Percentiles rank a stretch among this genome's conserved stretches.
Conservation (phyloP, 2,797 vertebrate species). For the Phataginus tetradactyla region DNA sequence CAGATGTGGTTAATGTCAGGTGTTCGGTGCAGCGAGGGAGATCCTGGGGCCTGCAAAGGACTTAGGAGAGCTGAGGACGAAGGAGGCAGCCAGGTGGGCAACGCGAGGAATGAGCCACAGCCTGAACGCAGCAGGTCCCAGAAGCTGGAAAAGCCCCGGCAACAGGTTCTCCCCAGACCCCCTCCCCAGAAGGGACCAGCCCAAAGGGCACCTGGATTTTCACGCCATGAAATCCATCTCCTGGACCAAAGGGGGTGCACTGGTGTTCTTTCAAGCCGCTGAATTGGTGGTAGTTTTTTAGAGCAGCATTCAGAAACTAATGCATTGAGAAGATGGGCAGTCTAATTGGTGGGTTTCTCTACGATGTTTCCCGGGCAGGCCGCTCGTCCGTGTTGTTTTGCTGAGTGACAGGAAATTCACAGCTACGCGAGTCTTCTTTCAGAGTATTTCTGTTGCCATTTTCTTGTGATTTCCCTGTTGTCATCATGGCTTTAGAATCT, state of each 20-base stretch:
- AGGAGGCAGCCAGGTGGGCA: not conserved
- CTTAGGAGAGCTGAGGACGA: not conserved
- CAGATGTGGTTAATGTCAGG: not conserved
- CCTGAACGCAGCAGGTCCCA: not conserved
- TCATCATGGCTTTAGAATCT: not conserved
- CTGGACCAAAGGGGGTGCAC: not conserved
- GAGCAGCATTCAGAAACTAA: not conserved
- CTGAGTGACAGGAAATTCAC: not conserved
- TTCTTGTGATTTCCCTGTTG: not conserved
- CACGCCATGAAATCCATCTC: not conserved
- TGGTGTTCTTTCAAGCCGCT: not conserved
- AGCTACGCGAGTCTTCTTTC: not conserved
- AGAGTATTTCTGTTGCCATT: not conserved
- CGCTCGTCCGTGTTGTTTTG: not conserved
- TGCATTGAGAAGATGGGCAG: not conserved
- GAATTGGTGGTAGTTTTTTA: not conserved
- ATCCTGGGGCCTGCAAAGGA: no score
- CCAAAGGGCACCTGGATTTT: not conserved
- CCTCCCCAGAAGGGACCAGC: not conserved
- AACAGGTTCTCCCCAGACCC: no score
- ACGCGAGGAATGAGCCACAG: not conserved
- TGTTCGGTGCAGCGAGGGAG: not conserved
- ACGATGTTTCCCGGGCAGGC: not conserved
- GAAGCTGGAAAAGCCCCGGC: not conserved
- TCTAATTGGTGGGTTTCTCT: not conserved